These are phyloP conservation scores for Pseudomyrmex sp. DNA, from an alignment of 1,140 invertebrate genomes.

Conservation along the genomic window DNA sequence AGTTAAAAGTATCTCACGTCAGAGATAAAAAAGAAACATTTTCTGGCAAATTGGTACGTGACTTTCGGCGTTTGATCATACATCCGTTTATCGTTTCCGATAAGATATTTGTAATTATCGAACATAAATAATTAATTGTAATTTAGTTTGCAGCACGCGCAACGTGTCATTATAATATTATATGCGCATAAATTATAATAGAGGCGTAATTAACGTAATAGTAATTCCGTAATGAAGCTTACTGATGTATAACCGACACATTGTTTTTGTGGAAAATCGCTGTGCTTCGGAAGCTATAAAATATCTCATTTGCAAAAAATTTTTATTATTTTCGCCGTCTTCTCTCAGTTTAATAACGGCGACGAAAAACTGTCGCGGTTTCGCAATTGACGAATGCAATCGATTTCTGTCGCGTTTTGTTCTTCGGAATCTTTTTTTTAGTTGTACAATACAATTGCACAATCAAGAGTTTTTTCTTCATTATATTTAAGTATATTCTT, in stretches of 20 bases:
- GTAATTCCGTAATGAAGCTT: constrained; percentile 45
- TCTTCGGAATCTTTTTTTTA: too few species aligned
- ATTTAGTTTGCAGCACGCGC: constrained; percentile 47
- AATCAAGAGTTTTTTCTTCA: too few species aligned
- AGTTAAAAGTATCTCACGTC: too few species aligned
- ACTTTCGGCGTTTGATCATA: constrained; percentile 16
- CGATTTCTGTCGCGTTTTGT: constrained; percentile 10
- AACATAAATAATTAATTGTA: constrained; percentile 48
- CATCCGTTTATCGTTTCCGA: neutral
- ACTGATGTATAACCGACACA: constrained; percentile 16
- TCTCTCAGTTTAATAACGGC: constrained; percentile 6
- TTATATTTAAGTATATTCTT: too few species aligned
- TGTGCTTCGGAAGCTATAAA: neutral
- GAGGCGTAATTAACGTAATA: constrained; percentile 45
- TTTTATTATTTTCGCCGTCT: neutral
- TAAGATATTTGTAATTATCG: constrained; percentile 39
- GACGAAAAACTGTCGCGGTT: constrained; percentile 52
- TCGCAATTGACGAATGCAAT: constrained; percentile 68
- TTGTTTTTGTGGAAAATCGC: neutral
- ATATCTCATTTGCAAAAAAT: neutral
- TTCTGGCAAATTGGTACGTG: neutral
- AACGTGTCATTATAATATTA: constrained; percentile 42
- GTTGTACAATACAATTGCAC: too few species aligned
- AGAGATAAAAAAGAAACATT: too few species aligned
- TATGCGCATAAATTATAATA: constrained; percentile 48